Conservation (phyloP, 2,888 invertebrate genomes). For the Eupithecia insigniata region DNA sequence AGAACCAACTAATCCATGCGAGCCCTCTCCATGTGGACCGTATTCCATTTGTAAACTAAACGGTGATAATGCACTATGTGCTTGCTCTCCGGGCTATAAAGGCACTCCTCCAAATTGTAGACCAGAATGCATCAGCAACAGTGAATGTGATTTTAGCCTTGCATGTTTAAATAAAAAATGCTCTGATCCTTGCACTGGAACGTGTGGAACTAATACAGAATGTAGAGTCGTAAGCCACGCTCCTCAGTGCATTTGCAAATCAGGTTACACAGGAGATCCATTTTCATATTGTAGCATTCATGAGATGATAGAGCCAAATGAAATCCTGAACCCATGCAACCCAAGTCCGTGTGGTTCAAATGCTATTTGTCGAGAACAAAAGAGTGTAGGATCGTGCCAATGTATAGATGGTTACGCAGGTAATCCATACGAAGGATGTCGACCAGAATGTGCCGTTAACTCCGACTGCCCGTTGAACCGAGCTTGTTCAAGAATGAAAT, state of each 20-base stretch:
- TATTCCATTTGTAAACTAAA: slow-evolving; percentile 88
- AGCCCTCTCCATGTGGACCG: slow-evolving; percentile 91
- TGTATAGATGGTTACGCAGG: slow-evolving; percentile 87
- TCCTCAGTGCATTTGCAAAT: slow-evolving; percentile 88
- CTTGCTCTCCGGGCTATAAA: slow-evolving; percentile 87
- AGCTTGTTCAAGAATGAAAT: slow-evolving; percentile 89
- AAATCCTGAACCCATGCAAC: slow-evolving; percentile 84
- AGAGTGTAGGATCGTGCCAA: slow-evolving; percentile 87
- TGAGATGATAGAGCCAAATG: slow-evolving; percentile 64
- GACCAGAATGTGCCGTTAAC: slow-evolving; percentile 89
- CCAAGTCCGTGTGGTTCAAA: slow-evolving; percentile 87
- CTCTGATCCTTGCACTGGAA: slow-evolving; percentile 88
- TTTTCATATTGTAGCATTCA: slow-evolving; percentile 86
- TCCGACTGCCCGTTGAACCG: slow-evolving; percentile 89
- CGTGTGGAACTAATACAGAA: slow-evolving; percentile 89
- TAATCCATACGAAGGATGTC: slow-evolving; percentile 91
- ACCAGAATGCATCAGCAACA: slow-evolving; percentile 91
- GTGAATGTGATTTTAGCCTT: slow-evolving; percentile 88
- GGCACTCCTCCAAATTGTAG: slow-evolving; percentile 90
- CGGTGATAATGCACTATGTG: slow-evolving; percentile 89
- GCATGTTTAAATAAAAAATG: slow-evolving; percentile 91
- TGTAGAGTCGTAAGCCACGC: slow-evolving; percentile 91
- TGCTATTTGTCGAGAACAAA: slow-evolving; percentile 85
- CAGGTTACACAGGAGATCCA: slow-evolving; percentile 90
- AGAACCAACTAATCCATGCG: slow-evolving; percentile 82